Evolutionary conservation across 2,113 vertebrate genomes (phyloP), one percentile per base, ranked within the genome.

Genomic region (Dryoscopus gambensis): DNA sequence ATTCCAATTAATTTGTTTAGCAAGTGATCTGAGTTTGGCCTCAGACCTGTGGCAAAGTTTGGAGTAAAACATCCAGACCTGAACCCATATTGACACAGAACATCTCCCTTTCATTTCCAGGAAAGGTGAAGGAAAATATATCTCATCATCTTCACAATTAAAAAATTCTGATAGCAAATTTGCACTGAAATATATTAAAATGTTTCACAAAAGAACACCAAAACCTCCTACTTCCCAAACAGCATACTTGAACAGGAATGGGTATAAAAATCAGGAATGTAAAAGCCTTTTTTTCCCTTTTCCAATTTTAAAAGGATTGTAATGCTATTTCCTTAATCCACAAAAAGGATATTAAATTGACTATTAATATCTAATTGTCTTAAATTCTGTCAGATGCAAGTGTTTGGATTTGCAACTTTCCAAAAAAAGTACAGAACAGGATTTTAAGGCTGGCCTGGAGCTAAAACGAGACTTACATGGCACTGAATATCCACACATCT

Each of bases 401-500:
- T 47, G 69, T 62, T 40, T 79, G 23, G 20, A 75, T 64, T 92
- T 92, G 8, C 5, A 63, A 0, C 49, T 75, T 89, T 64, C 42
- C 19, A 73, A 68, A 84, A 69, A 57, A 59, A 10, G 64, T 42
- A 52, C 23, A 79, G 60, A 84, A 62, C 11, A 10, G 10, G 17
- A 65, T 63, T 92, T 89, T 40, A 80, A 92, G 93, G 30, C 28
- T 63, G 70, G 24, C 40, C 50, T 79, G 76, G 53, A 89, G 57
- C 55, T 84, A 81, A 70, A 91, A 84, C 40, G 62, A 88, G 44
- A 44, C 40, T 88, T 44, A 47, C 16, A 50, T 11, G 27, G 50
- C 53, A 64, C 42, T 88, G 68, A 71, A 86, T 62, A 91, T 73
- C 37, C 88, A 86, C 71, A 94, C 31, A 67, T 95, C 68, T 93